Evolutionary conservation across 2,888 invertebrate genomes (phyloP), one percentile per base, ranked within the genome.

Genomic region (Cryptocephalus primarius): DNA sequence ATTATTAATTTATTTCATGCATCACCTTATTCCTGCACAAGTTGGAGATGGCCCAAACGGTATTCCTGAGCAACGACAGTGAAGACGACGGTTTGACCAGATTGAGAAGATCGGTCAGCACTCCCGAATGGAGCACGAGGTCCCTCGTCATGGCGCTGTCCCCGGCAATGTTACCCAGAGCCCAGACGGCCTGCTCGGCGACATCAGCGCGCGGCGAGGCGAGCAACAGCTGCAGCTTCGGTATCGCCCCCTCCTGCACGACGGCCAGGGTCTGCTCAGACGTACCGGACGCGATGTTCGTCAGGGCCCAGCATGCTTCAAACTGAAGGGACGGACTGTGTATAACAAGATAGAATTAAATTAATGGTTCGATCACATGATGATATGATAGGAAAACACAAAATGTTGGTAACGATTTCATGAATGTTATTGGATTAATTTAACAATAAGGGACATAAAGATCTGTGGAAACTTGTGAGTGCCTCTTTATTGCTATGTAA

Each of bases 131-230:
- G 8, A 97, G 79, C 40, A 95, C 90, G 46, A 80, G 70, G 71
- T 97, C 95, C 40, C 97, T 75, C 0, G 89, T 78, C 10, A 69
- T 71, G 0, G 89, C 77, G 0, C 90, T 88, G 67, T 91, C 90
- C 33, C 96, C 95, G 8, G 95, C 94, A 59, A 97, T 92, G 72
- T 99, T 99, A 91, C 96, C 97, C 40, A 96, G 73, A 0, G 96
- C 96, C 97, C 97, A 96, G 0, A 94, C 89, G n/a, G 91, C 85
- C 68, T 95, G 94, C 63, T 95, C 94, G 1, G 88, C 85, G 1
- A 88, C 82, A 54, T 84, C 79, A 0, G 77, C 69, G 36, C 80
- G 74, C 1, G 77, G 71, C 0, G 88, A 85, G 8, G 75, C 69
- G 0, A 95, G 71, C 10, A 97, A 73, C 0, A 72, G 65, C 14